Conservation (phyloP, 2,888 invertebrate species). For the Drosophila merina region DNA sequence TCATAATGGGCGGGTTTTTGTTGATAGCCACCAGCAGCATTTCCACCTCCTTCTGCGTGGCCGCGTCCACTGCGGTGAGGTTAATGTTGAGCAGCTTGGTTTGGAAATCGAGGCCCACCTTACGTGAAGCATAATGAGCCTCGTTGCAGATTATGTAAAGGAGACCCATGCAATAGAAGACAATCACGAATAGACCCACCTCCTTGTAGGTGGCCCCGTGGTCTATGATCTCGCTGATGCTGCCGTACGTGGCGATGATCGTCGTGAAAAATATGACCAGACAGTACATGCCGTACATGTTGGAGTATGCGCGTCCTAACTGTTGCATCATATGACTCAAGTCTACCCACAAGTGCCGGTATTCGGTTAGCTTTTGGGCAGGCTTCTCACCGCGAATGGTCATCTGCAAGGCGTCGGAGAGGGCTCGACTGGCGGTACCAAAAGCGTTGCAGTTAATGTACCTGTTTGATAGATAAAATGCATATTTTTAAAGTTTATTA, state of each 20-base stretch:
- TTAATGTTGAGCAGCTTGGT: conserved; percentile 88
- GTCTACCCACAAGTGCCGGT: conserved; percentile 89
- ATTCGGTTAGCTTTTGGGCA: conserved; percentile 87
- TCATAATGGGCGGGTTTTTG: conserved; percentile 91
- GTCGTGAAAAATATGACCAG: conserved; percentile 90
- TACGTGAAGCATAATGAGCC: conserved; percentile 88
- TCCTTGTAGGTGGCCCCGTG: conserved; percentile 90
- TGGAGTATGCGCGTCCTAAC: conserved; percentile 89
- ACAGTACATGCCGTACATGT: conserved; percentile 91
- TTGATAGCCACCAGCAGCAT: conserved; percentile 90
- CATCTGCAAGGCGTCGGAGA: conserved; percentile 87
- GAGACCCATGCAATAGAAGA: conserved; percentile 89
- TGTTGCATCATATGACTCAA: conserved; percentile 92
- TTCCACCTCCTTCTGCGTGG: conserved; percentile 88
- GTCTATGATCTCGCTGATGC: conserved; percentile 89
- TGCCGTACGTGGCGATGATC: conserved; percentile 89
- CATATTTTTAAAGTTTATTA: no score
- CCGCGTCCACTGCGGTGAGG: conserved; percentile 87
- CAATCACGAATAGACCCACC: conserved; percentile 88
- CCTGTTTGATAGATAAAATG: background rate
- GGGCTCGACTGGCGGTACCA: conserved; percentile 87
- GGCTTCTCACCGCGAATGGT: conserved; percentile 88
- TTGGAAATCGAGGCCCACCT: conserved; percentile 87
- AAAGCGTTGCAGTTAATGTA: conserved; percentile 88
- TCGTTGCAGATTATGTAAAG: conserved; percentile 90